Conservation (phyloP, 30 jellyfish, hydroid and myxozoan species). For the Aurelia sp. region DNA sequence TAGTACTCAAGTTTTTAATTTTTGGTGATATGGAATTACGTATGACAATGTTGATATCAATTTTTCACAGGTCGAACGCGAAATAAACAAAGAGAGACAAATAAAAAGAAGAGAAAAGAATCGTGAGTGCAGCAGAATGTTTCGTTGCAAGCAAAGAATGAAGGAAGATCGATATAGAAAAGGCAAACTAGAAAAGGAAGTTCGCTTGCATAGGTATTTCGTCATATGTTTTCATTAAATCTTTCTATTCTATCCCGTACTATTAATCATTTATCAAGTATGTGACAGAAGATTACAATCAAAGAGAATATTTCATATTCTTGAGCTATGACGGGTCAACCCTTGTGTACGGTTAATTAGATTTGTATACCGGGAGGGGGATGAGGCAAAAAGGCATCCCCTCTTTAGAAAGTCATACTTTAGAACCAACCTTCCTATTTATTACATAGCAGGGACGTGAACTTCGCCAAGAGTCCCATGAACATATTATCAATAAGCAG, state of each 20-base stretch:
- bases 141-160: constrained; percentile 66
- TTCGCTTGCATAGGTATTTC: constrained; percentile 33
- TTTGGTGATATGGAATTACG: background rate
- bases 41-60: background rate
- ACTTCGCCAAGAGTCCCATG: too few relatives aligned
- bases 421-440: too few relatives aligned
- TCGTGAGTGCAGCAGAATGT: constrained; percentile 79
- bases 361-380: too few relatives aligned
- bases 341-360: background rate
- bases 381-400: too few relatives aligned
- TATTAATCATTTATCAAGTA: background rate
- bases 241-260: background rate
- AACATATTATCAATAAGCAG: too few relatives aligned
- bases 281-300: too few relatives aligned
- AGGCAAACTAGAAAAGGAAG: constrained; percentile 79
- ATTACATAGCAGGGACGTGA: too few relatives aligned
- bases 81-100: constrained; percentile 54
- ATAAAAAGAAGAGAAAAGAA: constrained; percentile 67
- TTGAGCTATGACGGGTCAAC: background rate
- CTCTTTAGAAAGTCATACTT: too few relatives aligned
- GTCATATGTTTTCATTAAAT: background rate
- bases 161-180: constrained; percentile 67
- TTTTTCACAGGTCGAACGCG: constrained; percentile 17
- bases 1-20: too few relatives aligned
- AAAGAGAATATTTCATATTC: background rate